Evolutionary conservation across 2,888 invertebrate genomes (phyloP).

Genomic region (Hirtodrosophila duncani): DNA sequence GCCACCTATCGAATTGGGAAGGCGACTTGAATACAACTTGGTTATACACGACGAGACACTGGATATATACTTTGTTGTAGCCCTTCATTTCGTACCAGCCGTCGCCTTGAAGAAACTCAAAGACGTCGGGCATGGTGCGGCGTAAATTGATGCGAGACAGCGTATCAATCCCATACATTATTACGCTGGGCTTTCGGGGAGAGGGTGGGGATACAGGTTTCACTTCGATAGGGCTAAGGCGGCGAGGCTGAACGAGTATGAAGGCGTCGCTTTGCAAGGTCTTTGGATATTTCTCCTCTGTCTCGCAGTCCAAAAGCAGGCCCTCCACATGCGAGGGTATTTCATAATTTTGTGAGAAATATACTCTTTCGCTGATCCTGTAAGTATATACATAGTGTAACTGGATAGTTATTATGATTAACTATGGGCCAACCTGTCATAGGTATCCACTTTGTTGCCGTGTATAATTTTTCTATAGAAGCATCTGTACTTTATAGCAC

Average conservation of each 20-base stretch:
- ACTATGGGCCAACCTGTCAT: conserved; percentile 12
- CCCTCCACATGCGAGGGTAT: conserved; percentile 60
- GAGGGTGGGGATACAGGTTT: rapidly evolving
- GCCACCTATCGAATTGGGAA: conserved; percentile 82
- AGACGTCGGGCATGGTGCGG: conserved; percentile 85
- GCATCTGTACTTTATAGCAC: conserved; percentile 46
- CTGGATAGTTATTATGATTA: too few relatives aligned
- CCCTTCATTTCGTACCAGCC: conserved; percentile 85
- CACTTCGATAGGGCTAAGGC: too few relatives aligned
- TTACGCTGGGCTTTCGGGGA: conserved; percentile 81
- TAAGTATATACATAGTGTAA: too few relatives aligned
- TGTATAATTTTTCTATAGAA: conserved; percentile 64
- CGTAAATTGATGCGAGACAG: conserved; percentile 88
- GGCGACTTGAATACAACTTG: too few relatives aligned
- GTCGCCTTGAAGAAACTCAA: conserved; percentile 82
- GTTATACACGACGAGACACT: neutral
- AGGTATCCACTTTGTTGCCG: conserved; percentile 31
- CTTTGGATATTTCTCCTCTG: too few relatives aligned
- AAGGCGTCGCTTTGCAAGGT: conserved; percentile 78
- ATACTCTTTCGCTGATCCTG: conserved; percentile 47
- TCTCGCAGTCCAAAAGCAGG: conserved; percentile 52
- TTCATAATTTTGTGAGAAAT: conserved; percentile 49
- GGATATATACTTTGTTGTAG: conserved; percentile 80
- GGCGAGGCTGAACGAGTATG: conserved; percentile 79
- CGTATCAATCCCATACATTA: conserved; percentile 89